phyloP scores from a whole-genome alignment of 2,888 invertebrate species.

The Pammene fasciana region DNA sequence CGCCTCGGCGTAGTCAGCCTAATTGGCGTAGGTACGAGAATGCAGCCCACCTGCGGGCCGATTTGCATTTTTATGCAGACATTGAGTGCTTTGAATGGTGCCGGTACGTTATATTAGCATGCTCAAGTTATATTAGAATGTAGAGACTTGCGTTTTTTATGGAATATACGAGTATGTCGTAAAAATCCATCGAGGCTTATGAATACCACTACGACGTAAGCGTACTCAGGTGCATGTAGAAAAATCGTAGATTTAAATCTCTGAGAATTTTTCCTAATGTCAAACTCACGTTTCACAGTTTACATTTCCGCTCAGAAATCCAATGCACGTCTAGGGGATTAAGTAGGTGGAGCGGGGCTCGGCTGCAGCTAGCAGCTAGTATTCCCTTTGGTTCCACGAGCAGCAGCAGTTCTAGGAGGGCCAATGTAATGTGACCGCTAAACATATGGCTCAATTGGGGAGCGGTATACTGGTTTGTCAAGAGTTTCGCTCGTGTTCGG shows the following conservation, averaged over 20 bases:
- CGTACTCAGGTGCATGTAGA: conserved; percentile 3
- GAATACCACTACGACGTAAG: background rate
- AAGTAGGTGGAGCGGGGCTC: conserved; percentile 22
- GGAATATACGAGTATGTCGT: background rate
- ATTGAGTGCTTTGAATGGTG: conserved; percentile 24
- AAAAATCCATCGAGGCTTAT: no score
- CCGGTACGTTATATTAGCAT: conserved; percentile 10
- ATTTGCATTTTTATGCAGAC: conserved; percentile 49
- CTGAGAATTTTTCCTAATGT: background rate
- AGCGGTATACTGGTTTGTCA: background rate
- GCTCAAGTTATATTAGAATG: no score
- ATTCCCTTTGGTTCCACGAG: background rate
- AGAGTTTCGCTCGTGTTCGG: background rate
- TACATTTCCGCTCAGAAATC: conserved; percentile 44
- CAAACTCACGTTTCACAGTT: conserved; percentile 21
- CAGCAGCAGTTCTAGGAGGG: background rate
- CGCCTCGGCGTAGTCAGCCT: conserved; percentile 56
- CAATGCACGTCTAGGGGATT: conserved; percentile 44
- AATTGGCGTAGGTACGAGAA: conserved; percentile 54
- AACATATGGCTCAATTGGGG: background rate
- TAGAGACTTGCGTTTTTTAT: no score
- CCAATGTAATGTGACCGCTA: background rate
- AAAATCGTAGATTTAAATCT: conserved; percentile 13
- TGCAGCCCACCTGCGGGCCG: conserved; percentile 48
- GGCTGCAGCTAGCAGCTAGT: background rate